A percentile compares a stretch with the other conserved stretches of the same genome.
phyloP scores from a whole-genome alignment of 2,888 invertebrate genomes.

The Netelia melanura region DNA sequence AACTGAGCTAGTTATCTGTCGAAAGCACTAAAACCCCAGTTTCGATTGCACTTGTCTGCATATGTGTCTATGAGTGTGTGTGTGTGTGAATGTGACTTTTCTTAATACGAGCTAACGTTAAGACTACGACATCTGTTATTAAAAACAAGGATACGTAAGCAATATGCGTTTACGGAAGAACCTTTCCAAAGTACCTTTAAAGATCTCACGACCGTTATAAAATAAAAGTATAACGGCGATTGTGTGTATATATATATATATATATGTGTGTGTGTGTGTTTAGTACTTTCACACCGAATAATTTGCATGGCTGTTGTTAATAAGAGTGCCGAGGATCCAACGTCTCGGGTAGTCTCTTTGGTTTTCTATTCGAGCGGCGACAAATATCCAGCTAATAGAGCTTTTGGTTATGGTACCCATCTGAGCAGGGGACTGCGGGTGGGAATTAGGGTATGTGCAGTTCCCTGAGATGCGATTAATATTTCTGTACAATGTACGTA shows the following conservation, averaged over 20 bases:
- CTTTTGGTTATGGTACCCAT: conserved; percentile 72
- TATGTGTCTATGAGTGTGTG: conserved; percentile 1
- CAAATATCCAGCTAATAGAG: conserved; percentile 69
- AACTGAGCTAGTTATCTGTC: conserved; percentile 32
- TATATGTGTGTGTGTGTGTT: conserved; percentile 35
- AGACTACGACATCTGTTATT: conserved; percentile 37
- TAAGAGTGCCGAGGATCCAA: conserved; percentile 73
- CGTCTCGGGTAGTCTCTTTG: conserved; percentile 76
- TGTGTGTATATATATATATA: conserved; percentile 24
- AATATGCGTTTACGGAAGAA: conserved; percentile 77
- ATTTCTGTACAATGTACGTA: conserved; percentile 47
- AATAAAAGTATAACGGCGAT: conserved; percentile 73
- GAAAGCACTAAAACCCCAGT: conserved; percentile 18
- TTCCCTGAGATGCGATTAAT: conserved; percentile 71
- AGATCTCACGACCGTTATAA: conserved; percentile 74
- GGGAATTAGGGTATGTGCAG: conserved; percentile 36
- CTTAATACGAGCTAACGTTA: conserved; percentile 28
- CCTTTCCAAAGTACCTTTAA: conserved; percentile 66
- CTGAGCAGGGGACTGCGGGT: conserved; percentile 61
- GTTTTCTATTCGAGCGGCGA: conserved; percentile 70
- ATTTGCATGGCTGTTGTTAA: conserved; percentile 70
- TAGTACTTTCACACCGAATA: conserved; percentile 66
- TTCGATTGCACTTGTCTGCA: not conserved
- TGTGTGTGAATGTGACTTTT: conserved; percentile 6
- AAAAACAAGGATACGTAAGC: conserved; percentile 72